phyloP scores from a whole-genome alignment of 2,113 vertebrate genomes.

The Phaethon lepturus region DNA sequence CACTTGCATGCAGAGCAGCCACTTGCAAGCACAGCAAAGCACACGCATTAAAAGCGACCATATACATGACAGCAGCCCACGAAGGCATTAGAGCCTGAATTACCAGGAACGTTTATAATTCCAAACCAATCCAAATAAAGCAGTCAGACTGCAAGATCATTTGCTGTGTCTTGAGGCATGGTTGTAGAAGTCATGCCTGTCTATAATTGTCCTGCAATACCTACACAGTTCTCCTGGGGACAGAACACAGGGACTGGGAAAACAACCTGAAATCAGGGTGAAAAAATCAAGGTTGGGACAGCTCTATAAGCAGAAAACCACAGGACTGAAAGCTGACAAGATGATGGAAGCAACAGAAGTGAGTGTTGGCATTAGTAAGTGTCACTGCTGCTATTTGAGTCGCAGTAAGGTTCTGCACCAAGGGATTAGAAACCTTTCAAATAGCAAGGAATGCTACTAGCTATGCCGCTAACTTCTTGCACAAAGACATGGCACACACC shows the following conservation, averaged over 20 bases:
- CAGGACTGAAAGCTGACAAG: neutral
- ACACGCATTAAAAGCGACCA: neutral
- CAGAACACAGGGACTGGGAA: neutral
- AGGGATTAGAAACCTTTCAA: neutral
- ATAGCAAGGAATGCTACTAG: neutral
- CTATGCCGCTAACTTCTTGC: slow-evolving; percentile 21
- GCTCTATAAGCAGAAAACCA: neutral
- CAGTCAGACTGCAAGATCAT: neutral
- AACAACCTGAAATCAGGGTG: neutral
- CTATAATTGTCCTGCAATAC: neutral
- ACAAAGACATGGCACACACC: slow-evolving; percentile 74
- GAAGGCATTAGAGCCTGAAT: neutral
- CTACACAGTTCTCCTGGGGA: neutral
- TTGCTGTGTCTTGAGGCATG: neutral
- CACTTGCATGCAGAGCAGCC: neutral
- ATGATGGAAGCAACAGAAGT: neutral
- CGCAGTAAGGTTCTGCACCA: neutral
- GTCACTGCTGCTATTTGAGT: neutral
- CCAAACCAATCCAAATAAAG: neutral
- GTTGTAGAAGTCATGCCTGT: neutral
- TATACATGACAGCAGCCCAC: neutral
- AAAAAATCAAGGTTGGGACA: neutral
- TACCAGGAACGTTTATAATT: neutral
- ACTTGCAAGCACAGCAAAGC: slow-evolving; percentile 24
- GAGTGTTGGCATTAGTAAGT: neutral